Conservation (phyloP, 1,140 invertebrate species). For the Adelges cooleyi region DNA sequence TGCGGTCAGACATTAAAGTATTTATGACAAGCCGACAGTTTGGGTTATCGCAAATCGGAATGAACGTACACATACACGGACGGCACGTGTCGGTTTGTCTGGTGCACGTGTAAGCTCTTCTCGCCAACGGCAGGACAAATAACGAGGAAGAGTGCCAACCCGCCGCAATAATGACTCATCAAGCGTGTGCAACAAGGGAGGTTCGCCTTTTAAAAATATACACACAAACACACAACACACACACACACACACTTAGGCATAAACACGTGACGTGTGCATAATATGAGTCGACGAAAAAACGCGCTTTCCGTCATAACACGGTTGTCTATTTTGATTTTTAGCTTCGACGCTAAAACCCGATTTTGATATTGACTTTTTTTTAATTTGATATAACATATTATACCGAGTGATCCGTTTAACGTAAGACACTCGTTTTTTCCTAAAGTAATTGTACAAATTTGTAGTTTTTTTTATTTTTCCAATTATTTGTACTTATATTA, state of each 20-base stretch:
- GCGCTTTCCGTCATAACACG: no score
- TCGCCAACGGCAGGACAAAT: slow-evolving; percentile 10
- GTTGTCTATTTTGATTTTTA: no score
- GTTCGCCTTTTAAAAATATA: slow-evolving; percentile 7
- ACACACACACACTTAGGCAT: no score
- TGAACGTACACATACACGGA: background rate
- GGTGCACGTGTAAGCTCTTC: slow-evolving; percentile 19
- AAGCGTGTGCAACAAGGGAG: background rate
- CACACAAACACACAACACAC: no score
- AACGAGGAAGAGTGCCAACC: background rate
- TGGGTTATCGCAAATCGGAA: slow-evolving; percentile 3
- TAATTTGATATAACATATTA: no score
- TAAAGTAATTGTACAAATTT: no score
- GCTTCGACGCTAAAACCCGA: no score
- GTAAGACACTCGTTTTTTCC: no score
- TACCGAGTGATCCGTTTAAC: no score
- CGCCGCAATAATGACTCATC: slow-evolving; percentile 15
- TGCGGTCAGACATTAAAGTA: slow-evolving; percentile 3
- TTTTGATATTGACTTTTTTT: no score
- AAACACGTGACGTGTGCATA: background rate
- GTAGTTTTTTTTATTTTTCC: no score
- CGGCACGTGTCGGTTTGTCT: slow-evolving; percentile 22
- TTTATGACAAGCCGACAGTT: slow-evolving; percentile 6
- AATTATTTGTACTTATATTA: no score
- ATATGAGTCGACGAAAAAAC: background rate